Base-by-base conservation (phyloP, 2,888 invertebrate species). In the Liodrosophila aerea region DNA sequence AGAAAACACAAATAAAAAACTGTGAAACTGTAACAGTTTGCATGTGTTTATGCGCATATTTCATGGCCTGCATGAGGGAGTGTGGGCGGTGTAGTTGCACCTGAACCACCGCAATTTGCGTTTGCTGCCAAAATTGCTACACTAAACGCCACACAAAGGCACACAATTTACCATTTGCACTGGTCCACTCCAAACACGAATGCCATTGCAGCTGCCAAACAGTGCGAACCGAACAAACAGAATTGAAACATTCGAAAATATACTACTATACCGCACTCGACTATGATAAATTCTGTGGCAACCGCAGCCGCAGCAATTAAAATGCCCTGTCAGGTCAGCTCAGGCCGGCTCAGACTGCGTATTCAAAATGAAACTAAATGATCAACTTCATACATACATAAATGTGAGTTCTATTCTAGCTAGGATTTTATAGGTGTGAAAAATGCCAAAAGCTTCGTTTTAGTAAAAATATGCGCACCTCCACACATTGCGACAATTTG, bases 221-320 rank as follows among this genome's bases (percentile, higher is more conserved):
- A 41, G 43, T 40, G 1, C 16, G 13, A 22, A 12, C 41, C 0
- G 13, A 47, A 12, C 22, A 41, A 36, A 16, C 41, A 43, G 4
- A 33, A 33, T 33, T 31, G 8, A 9, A 37, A 13, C 31, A 0
- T 34, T n/a, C 12, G 39, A 9, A 29, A 50, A 56, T 45, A 50
- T 39, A n/a, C n/a, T n/a, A n/a, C n/a, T n/a, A n/a, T n/a, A n/a
- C n/a, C n/a, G n/a, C n/a, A n/a, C n/a, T n/a, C n/a, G n/a, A n/a
- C n/a, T n/a, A n/a, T n/a, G n/a, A 13, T 34, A 27, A 49, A 37
- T 15, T 49, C 29, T 39, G 46, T 27, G 66, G 22, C 67, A 46
- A 40, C 47, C 62, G 57, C 74, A 69, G 45, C 47, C 62, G 57
- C 74, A 69, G 73, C 69, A 69, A 61, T 69, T 73, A 68, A 68